These are phyloP conservation scores for Platyura marginata DNA, from an alignment of 1,140 invertebrate species.

Conservation along the genomic window DNA sequence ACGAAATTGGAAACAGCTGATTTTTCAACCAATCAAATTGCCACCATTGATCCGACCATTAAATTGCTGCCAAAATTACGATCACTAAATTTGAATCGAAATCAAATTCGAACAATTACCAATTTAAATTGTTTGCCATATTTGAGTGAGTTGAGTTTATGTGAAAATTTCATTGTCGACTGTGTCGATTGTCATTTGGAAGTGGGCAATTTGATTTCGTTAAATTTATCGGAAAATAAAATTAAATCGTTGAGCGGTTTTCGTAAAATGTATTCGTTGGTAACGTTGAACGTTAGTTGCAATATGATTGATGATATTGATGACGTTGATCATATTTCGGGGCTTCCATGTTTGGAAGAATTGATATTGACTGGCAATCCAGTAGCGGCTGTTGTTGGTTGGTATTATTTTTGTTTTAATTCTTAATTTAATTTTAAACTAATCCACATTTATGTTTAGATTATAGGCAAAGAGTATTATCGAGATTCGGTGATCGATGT, in stretches of 20 bases:
- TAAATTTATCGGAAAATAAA: conserved; percentile 78
- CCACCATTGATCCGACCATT: conserved; percentile 59
- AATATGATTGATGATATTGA: conserved; percentile 66
- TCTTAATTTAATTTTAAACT: neutral
- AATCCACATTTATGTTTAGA: conserved; percentile 41
- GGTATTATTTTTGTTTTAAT: conserved; percentile 6
- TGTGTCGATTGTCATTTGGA: conserved; percentile 64
- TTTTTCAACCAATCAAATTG: conserved; percentile 62
- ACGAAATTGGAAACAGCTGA: conserved; percentile 44
- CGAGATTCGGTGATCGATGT: conserved; percentile 59
- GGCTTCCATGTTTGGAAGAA: conserved; percentile 70
- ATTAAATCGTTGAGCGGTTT: conserved; percentile 58
- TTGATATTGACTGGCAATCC: conserved; percentile 76
- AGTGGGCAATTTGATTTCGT: conserved; percentile 69
- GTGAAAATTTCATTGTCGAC: conserved; percentile 49
- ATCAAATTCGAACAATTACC: conserved; percentile 51
- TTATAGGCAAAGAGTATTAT: conserved; percentile 77
- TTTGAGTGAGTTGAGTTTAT: conserved; percentile 55
- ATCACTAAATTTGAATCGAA: conserved; percentile 52
- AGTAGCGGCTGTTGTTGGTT: conserved; percentile 39
- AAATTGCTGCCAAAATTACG: conserved; percentile 59
- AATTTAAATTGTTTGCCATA: conserved; percentile 61
- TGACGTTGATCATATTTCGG: conserved; percentile 60
- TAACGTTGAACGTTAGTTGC: conserved; percentile 67
- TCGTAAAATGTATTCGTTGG: conserved; percentile 65